A percentile compares a stretch with the other conserved stretches of the same genome.
These are phyloP conservation scores for Drosophila emarginata DNA, from an alignment of 2,888 invertebrate genomes.

Conservation along the genomic window DNA sequence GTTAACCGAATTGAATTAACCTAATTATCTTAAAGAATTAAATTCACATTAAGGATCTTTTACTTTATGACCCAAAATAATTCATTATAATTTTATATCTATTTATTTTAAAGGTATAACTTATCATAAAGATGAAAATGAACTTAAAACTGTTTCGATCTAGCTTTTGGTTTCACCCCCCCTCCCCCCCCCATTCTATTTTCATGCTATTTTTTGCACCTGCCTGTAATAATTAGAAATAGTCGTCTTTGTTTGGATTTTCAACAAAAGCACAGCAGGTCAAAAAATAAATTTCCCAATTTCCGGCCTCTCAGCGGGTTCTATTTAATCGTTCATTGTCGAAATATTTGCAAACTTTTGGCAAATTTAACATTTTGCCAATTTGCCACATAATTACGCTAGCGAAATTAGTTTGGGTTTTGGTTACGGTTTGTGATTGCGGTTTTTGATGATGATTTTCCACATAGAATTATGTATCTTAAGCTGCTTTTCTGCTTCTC, in stretches of 20 bases:
- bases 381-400: constrained; percentile 51
- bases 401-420: not conserved
- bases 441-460: constrained; percentile 27
- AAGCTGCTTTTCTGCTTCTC: constrained; percentile 46
- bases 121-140: too few species aligned
- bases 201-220: not conserved
- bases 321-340: constrained; percentile 22
- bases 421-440: constrained; percentile 8
- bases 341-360: constrained; percentile 48
- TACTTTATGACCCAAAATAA: too few species aligned
- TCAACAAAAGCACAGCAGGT: constrained; percentile 10
- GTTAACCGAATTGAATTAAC: too few species aligned
- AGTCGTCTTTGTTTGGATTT: not conserved
- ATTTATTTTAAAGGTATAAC: too few species aligned
- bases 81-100: too few species aligned
- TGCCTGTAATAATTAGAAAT: not conserved
- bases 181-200: not conserved
- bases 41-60: too few species aligned
- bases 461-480: constrained; percentile 48
- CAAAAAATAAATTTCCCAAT: constrained; percentile 46
- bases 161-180: too few species aligned
- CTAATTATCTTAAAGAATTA: too few species aligned
- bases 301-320: constrained; percentile 57
- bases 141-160: not conserved
- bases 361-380: constrained; percentile 25